phyloP scores from a whole-genome alignment of 2,888 invertebrate genomes.

The Colostygia pectinataria region DNA sequence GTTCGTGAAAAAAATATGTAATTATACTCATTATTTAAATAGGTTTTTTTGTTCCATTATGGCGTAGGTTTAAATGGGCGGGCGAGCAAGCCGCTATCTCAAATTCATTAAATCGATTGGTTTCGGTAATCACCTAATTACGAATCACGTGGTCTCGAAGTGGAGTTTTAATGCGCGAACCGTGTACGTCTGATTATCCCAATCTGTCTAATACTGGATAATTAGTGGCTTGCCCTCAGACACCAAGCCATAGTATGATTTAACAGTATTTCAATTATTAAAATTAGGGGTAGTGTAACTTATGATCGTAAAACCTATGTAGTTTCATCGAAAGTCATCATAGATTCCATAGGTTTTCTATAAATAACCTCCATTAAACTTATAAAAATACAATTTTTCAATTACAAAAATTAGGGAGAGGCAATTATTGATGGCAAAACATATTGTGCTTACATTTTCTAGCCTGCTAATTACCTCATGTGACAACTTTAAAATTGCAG shows the following conservation, averaged over 20 bases:
- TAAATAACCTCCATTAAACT: too few species aligned
- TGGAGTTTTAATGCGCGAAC: constrained; percentile 79
- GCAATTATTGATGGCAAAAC: too few species aligned
- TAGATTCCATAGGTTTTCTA: too few species aligned
- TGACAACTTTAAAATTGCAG: too few species aligned
- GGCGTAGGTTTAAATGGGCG: constrained; percentile 74
- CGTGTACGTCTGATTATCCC: constrained; percentile 75
- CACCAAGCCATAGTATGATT: background rate
- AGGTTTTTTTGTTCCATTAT: constrained; percentile 77
- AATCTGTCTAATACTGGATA: constrained; percentile 68
- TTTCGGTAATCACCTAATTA: constrained; percentile 82
- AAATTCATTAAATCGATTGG: constrained; percentile 82
- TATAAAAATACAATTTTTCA: too few species aligned
- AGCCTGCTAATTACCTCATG: too few species aligned
- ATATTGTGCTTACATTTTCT: too few species aligned
- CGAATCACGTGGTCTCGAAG: constrained; percentile 70
- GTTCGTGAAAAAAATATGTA: constrained; percentile 80
- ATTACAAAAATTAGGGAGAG: too few species aligned
- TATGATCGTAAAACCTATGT: too few species aligned
- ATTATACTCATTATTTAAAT: constrained; percentile 83
- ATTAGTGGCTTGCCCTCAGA: constrained; percentile 57
- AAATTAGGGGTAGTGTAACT: too few species aligned
- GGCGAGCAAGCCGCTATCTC: constrained; percentile 74
- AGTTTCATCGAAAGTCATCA: too few species aligned
- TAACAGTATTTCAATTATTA: background rate